Evolutionary conservation across 2,113 vertebrate species (phyloP), one percentile per base, ranked within the genome.

Genomic region (Oncorhynchus kisutch): DNA sequence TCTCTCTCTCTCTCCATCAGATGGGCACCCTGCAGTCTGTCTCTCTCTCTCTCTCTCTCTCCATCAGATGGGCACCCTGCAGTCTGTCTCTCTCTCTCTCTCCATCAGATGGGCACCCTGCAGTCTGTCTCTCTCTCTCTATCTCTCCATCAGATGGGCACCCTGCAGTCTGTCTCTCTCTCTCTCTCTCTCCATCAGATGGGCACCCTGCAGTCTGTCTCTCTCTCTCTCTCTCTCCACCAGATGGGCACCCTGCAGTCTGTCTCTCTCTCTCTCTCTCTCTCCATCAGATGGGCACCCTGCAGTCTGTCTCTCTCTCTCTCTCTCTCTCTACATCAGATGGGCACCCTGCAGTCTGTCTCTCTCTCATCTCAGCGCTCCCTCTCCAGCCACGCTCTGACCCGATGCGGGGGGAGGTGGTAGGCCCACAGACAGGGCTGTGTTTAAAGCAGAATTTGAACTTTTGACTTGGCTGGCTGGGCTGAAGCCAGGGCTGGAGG

Each of bases 381-480:
- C 72, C 68, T 48, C 75, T 77, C 75, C 81, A 77, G 83, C 80
- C 80, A 78, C 74, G 71, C 78, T 75, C 70, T 84, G 80, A 86
- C 80, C 77, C 74, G 24, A 70, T 57, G 12, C 59, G 59, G n/a
- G 59, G 59, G 59, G 18, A n/a, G n/a, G 59, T 22, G 59, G 25
- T 25, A 14, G 65, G 65, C 65, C 71, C 70, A 84, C 67, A 75
- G 72, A 72, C 16, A 2, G 57, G 65, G 69, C 80, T 71, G 78
- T 76, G 78, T 85, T 85, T 78, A 75, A 81, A 70, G 66, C 70
- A 78, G 59, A 48, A 74, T 81, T 84, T 82, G 81, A 87, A 83
- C 81, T 83, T 78, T 79, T 83, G 79, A 81, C 85, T 85, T 11
- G 70, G 69, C 59, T 49, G 24, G 57, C 20, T 57, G 71, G 51